A percentile compares a stretch with the other conserved stretches of the same genome.
Conservation (phyloP, 2,797 vertebrate genomes). For the Trachurus trachurus region DNA sequence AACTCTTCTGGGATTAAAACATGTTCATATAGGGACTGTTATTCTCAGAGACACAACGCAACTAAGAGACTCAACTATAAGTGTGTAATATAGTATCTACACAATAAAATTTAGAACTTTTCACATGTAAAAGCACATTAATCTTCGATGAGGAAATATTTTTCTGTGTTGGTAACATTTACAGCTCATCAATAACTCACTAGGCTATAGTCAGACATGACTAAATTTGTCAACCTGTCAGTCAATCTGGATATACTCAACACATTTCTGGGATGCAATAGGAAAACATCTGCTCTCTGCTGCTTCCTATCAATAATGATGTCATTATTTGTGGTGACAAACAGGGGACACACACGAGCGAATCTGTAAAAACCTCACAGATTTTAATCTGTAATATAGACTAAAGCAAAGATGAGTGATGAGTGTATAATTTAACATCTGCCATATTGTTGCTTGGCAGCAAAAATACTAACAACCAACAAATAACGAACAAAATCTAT, state of each 20-base stretch:
- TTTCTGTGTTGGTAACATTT: neutral
- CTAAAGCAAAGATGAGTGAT: too few species aligned
- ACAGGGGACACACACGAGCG: too few species aligned
- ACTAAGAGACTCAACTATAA: neutral
- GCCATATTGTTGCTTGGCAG: neutral
- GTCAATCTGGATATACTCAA: neutral
- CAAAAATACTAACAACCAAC: neutral
- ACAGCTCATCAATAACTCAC: too few species aligned
- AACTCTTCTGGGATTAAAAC: neutral
- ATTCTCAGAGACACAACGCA: constrained; percentile 10
- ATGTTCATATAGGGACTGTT: constrained; percentile 4
- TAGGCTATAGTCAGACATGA: neutral
- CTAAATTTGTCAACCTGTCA: neutral
- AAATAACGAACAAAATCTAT: neutral
- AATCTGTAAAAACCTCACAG: neutral
- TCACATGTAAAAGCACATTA: neutral
- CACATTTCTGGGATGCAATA: neutral
- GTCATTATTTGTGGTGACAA: neutral
- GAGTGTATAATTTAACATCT: neutral
- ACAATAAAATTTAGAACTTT: neutral
- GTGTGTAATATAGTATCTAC: neutral
- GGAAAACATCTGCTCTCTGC: neutral
- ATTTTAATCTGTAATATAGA: neutral
- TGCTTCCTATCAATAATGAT: neutral
- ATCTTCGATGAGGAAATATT: neutral